phyloP scores from a whole-genome alignment of 2,797 vertebrate genomes.

The Platalea minor region DNA sequence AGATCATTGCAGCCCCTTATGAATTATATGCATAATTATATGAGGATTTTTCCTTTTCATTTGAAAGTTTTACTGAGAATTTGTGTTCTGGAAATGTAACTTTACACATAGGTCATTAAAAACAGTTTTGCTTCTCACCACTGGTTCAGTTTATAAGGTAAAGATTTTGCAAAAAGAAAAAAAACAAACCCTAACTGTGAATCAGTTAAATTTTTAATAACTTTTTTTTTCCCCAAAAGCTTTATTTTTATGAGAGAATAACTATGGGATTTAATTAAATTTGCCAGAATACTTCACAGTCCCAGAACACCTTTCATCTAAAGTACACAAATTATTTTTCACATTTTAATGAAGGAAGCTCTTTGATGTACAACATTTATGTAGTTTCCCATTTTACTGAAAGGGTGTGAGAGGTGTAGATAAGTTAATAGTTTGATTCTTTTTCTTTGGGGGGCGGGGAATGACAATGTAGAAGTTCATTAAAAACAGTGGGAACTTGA shows the following conservation, averaged over 20 bases:
- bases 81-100: not conserved
- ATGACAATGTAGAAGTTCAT: not conserved
- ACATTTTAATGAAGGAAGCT: constrained; percentile 53
- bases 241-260: constrained; percentile 16
- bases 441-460: not conserved
- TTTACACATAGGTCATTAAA: not conserved
- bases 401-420: not conserved
- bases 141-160: not conserved
- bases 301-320: constrained; percentile 59
- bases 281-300: constrained; percentile 41
- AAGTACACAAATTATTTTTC: constrained; percentile 52
- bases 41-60: not conserved
- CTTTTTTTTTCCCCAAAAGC: not conserved
- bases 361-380: constrained; percentile 37
- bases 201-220: not conserved
- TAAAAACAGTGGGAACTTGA: not conserved
- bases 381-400: constrained; percentile 26
- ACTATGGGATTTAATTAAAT: constrained; percentile 56
- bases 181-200: not conserved
- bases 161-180: not conserved
- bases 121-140: not conserved
- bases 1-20: not conserved
- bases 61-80: not conserved
- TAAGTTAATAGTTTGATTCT: constrained; percentile 37
- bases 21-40: not conserved